phyloP scores from a whole-genome alignment of 2,888 invertebrate species.

The Lissonota sp. region DNA sequence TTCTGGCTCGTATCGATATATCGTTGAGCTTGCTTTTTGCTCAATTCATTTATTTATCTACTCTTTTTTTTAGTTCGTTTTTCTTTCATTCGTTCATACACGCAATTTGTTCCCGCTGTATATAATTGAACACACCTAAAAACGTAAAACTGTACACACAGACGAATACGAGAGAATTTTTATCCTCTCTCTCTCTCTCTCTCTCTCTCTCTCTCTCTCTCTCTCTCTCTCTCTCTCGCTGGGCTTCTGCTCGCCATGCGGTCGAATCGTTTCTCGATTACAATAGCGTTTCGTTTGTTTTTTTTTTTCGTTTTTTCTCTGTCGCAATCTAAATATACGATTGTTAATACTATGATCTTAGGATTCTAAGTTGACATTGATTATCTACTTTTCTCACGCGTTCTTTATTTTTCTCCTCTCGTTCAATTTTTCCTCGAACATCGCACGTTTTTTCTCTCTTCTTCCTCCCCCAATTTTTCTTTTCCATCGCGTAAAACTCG shows the following conservation, averaged over 20 bases:
- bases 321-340: constrained; percentile 16
- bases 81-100: constrained; percentile 69
- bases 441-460: constrained; percentile 14
- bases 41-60: constrained; percentile 5
- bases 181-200: constrained; percentile 32
- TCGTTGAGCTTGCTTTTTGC: background rate
- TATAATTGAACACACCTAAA: constrained; percentile 80
- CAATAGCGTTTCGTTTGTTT: constrained; percentile 25
- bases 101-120: constrained; percentile 80
- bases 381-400: constrained; percentile 54
- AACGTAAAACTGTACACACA: constrained; percentile 75
- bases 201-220: background rate
- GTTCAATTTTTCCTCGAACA: constrained; percentile 18
- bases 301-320: constrained; percentile 7
- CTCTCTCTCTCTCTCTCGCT: constrained; percentile 20
- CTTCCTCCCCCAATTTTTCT: constrained; percentile 25
- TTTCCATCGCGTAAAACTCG: constrained; percentile 43
- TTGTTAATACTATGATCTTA: constrained; percentile 50
- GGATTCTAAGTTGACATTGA: constrained; percentile 61
- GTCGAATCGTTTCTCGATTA: constrained; percentile 34
- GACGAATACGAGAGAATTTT: constrained; percentile 12
- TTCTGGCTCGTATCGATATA: background rate
- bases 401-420: constrained; percentile 13
- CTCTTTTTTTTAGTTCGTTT: constrained; percentile 8
- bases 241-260: constrained; percentile 26